These are phyloP conservation scores for Piscicola geometra DNA, from an alignment of 2,888 invertebrate species.

Conservation along the genomic window DNA sequence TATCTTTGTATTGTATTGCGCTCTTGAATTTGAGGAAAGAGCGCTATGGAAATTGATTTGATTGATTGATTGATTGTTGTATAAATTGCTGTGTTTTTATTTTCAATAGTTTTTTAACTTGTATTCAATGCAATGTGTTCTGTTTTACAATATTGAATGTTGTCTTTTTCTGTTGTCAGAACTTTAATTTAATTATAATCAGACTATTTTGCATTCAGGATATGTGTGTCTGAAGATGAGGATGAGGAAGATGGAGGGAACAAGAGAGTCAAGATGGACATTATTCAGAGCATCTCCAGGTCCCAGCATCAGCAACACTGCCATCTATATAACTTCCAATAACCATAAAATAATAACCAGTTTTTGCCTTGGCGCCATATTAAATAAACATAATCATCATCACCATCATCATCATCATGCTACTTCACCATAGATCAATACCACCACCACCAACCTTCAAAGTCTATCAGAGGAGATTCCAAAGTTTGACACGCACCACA, in stretches of 20 bases:
- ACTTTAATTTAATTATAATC: no score
- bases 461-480: background rate
- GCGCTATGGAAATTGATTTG: no score
- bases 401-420: background rate
- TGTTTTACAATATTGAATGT: no score
- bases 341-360: background rate
- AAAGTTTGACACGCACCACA: conserved; percentile 71
- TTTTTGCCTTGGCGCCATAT: no score
- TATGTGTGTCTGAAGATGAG: background rate
- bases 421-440: background rate
- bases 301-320: background rate
- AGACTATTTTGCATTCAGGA: no score
- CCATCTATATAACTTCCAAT: background rate
- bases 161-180: no score
- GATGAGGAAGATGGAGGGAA: background rate
- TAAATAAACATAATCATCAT: background rate
- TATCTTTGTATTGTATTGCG: no score
- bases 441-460: background rate
- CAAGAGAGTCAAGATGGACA: background rate
- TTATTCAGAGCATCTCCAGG: background rate
- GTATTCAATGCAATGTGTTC: no score
- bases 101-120: no score
- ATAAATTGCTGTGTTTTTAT: no score
- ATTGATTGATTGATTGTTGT: no score
- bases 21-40: no score